Percentiles rank a stretch among this genome's conserved stretches.
Conservation (phyloP, 1,140 invertebrate species). For the Dryas iulia region DNA sequence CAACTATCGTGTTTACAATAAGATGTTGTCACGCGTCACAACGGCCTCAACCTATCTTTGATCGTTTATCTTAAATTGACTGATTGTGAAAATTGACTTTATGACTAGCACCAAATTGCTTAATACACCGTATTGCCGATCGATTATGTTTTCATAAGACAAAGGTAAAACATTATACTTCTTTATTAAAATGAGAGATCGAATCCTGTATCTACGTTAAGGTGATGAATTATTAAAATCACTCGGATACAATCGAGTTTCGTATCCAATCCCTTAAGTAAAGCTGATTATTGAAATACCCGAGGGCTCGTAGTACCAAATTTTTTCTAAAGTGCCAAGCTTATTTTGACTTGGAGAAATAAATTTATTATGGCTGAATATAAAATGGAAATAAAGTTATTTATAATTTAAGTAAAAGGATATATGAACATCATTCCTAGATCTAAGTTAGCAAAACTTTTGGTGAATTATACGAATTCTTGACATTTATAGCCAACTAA, state of each 20-base stretch:
- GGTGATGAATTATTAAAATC: constrained; percentile 77
- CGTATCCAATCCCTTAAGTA: constrained; percentile 75
- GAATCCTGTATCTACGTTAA: constrained; percentile 23
- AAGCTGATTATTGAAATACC: constrained; percentile 74
- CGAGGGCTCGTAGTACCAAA: constrained; percentile 52
- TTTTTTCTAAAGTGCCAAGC: constrained; percentile 72
- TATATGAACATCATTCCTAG: not conserved
- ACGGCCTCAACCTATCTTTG: no score
- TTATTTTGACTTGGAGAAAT: constrained; percentile 43
- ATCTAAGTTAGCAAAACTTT: constrained; percentile 7
- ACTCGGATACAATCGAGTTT: constrained; percentile 72
- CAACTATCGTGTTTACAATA: no score
- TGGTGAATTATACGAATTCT: constrained; percentile 51
- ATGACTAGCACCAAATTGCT: not conserved
- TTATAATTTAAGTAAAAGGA: not conserved
- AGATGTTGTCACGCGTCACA: no score
- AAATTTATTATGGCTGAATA: constrained; percentile 62
- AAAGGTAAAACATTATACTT: not conserved
- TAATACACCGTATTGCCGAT: not conserved
- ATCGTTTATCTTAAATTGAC: no score
- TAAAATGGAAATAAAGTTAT: constrained; percentile 29
- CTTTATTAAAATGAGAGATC: constrained; percentile 18
- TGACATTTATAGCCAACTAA: constrained; percentile 65
- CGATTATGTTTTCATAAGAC: not conserved
- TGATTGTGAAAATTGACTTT: no score